These are phyloP conservation scores for Andrena haemorrhoa DNA, from an alignment of 2,888 invertebrate species.

Conservation along the genomic window DNA sequence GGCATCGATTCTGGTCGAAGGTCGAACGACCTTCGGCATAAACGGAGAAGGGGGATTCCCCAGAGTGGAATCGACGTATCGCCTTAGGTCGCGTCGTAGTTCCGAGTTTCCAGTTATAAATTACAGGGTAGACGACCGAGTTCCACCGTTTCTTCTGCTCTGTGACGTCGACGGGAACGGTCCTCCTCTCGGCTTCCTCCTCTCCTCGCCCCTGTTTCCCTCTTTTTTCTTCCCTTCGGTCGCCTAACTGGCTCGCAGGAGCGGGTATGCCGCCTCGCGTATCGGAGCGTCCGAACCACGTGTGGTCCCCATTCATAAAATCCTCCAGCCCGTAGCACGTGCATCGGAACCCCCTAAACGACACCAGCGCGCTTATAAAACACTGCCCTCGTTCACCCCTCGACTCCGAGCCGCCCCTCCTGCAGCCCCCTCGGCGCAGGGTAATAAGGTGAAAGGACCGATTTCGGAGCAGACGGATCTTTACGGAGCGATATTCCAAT, in stretches of 20 bases:
- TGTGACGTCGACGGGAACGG: slow-evolving; percentile 32
- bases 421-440: not conserved
- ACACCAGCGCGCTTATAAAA: slow-evolving; percentile 27
- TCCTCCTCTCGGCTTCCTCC: slow-evolving; percentile 21
- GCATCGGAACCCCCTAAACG: slow-evolving; percentile 58
- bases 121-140: slow-evolving; percentile 76
- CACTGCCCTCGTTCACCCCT: not conserved
- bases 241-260: slow-evolving; percentile 67
- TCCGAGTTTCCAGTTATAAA: slow-evolving; percentile 77
- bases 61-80: slow-evolving; percentile 75
- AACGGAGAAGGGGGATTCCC: slow-evolving; percentile 63
- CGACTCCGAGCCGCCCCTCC: not conserved
- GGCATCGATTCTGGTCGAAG: slow-evolving; percentile 73
- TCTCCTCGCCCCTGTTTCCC: slow-evolving; percentile 24
- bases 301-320: slow-evolving; percentile 75
- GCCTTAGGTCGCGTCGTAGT: slow-evolving; percentile 75
- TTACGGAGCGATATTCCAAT: not conserved
- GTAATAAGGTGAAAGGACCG: not conserved
- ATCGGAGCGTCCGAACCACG: slow-evolving; percentile 73
- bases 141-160: slow-evolving; percentile 66
- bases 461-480: not conserved
- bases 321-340: slow-evolving; percentile 68
- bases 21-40: slow-evolving; percentile 72
- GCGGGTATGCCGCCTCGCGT: slow-evolving; percentile 58
- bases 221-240: slow-evolving; percentile 59